Evolutionary conservation across 2,113 vertebrate species (phyloP), one percentile per base, ranked within the genome.

Genomic region (Chrysochloris asiatica): DNA sequence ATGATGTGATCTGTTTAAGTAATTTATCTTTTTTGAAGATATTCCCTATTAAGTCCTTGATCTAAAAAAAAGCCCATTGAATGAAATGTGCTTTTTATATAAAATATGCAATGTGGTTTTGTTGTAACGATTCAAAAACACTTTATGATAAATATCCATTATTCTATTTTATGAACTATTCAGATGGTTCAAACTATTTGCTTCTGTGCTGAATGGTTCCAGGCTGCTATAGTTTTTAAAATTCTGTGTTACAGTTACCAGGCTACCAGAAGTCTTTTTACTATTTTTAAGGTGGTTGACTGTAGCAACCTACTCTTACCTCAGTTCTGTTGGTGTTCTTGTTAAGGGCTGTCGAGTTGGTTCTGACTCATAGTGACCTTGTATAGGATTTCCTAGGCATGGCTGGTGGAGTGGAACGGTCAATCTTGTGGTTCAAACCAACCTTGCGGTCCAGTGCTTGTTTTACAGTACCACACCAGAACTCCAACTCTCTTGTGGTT

Each of bases 211-310:
- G 43, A 82, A 54, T 87, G 73, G 33, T 16, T 36, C 45, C 52
- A 85, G 69, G 41, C 26, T 87, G 41, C 36, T 36, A 4, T 4
- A 6, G 61, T 65, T 81, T 56, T 84, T 73, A 56, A 54, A 82
- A 30, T 63, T 52, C 84, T 26, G 67, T 69, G 71, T 28, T 19
- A 85, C 41, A 63, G 69, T 86, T 83, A 17, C 63, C n/a, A 85
- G 43, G 22, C 83, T 90, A 92, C 83, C 82, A 56, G 71, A 36
- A 92, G 59, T 69, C 54, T n/a, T 83, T 77, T 82, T 86, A 82
- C n/a, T 93, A 56, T 77, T 90, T 85, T 88, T 33, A 56, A 71
- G 65, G 30, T 6, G 61, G n/a, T 14, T 83, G 65, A 6, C 48
- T 87, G 0, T 52, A 87, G 52, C 21, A 94, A 48, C 21, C 30